These are phyloP conservation scores for Leptinotarsa tumamoca DNA, from an alignment of 2,888 invertebrate genomes.

Conservation along the genomic window DNA sequence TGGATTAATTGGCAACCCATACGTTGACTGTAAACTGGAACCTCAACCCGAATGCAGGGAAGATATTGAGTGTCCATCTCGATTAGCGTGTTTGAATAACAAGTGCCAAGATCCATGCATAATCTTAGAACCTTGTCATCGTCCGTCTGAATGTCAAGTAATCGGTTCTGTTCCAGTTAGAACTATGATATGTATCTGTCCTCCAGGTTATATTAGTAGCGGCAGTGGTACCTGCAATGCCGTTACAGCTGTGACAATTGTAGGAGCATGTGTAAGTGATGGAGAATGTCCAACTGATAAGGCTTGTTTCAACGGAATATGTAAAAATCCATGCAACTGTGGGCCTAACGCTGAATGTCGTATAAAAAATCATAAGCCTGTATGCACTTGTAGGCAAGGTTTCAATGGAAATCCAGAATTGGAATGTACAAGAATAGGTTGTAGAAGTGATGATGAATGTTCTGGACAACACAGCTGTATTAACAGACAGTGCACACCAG, in stretches of 20 bases:
- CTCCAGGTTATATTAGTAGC: conserved; percentile 87
- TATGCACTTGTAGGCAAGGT: conserved; percentile 83
- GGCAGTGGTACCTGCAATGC: conserved; percentile 85
- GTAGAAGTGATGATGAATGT: conserved; percentile 81
- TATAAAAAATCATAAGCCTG: conserved; percentile 86
- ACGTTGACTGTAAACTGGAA: conserved; percentile 82
- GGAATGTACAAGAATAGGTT: conserved; percentile 81
- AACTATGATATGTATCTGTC: conserved; percentile 91
- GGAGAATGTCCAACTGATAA: conserved; percentile 82
- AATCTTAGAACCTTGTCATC: conserved; percentile 81
- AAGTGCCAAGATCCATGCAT: conserved; percentile 88
- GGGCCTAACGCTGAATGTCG: conserved; percentile 88
- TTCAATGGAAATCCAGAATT: conserved; percentile 88
- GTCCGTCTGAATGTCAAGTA: conserved; percentile 85
- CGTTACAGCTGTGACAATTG: conserved; percentile 71
- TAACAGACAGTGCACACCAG: conserved; percentile 83
- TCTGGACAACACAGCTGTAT: conserved; percentile 86
- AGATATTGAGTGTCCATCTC: conserved; percentile 85
- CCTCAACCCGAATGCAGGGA: conserved; percentile 80
- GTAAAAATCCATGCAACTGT: conserved; percentile 87
- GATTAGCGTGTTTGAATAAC: conserved; percentile 83
- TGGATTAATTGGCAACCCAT: conserved; percentile 84
- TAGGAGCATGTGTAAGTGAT: conserved; percentile 80
- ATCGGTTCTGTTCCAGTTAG: conserved; percentile 85
- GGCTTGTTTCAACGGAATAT: conserved; percentile 84